Evolutionary conservation across 1,140 invertebrate species (phyloP), one percentile per base, ranked within the genome.

Genomic region (Colletes gigas): DNA sequence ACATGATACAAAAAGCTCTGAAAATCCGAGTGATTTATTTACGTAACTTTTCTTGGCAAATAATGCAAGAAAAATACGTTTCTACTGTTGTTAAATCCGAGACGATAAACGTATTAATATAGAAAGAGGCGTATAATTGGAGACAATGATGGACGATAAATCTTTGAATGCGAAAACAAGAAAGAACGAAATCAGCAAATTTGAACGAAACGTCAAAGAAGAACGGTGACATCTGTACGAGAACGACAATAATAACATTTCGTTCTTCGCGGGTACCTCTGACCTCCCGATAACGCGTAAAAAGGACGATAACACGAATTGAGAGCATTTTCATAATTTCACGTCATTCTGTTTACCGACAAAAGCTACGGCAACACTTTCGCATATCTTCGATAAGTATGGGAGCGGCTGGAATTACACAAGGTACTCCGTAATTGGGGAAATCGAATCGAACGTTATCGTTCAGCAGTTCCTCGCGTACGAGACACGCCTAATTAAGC

Each of bases 201-300:
- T 17, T 55, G 15, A 17, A 17, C 15, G 54, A 55, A 55, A 55
- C 7, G 17, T 17, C 54, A 15, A 6, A 9, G 3, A 0, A 47
- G 30, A 30, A 30, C 30, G 30, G 30, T 30, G 30, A 30, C 30
- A 30, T 30, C 30, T 30, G 30, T 5, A 9, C 44, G 44, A 4
- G 15, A 17, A 8, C 14, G 12, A 17, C 54, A 3, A 55, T 5
- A 55, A 55, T n/a, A 55, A 17, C 15, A 7, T 17, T 55, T 55
- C 4, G 12, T 21, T 39, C 0, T 14, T 4, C 44, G 1, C 6
- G 0, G 19, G 19, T 17, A 17, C 4, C 30, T 77, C 30, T 59
- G 74, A 67, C 63, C 54, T 14, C 30, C 5, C 2, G 74, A 77
- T 77, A 77, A 59, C 66, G 44, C 41, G 19, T 44, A 14, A 12